phyloP scores from a whole-genome alignment of 2,113 vertebrate species.

The Ictidomys tridecemlineatus region DNA sequence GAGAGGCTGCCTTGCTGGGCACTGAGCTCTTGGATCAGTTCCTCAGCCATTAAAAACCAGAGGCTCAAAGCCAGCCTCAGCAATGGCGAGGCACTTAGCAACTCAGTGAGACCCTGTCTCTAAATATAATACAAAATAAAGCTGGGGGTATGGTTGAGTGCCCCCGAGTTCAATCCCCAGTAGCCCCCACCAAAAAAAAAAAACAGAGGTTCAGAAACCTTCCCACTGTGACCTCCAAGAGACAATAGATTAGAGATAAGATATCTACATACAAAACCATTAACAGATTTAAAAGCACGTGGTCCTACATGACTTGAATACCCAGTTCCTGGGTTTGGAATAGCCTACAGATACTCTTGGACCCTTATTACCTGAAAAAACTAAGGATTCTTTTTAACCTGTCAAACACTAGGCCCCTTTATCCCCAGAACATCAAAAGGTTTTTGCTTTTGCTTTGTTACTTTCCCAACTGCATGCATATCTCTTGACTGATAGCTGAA shows the following conservation, averaged over 20 bases:
- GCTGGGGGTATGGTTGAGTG: no score
- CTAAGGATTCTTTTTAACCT: slow-evolving; percentile 44
- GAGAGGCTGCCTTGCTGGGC: not conserved
- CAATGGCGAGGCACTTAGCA: no score
- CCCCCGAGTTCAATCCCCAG: no score
- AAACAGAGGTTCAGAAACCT: slow-evolving; percentile 28
- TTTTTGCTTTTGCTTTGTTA: not conserved
- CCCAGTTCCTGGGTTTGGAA: not conserved
- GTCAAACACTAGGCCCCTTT: slow-evolving; percentile 28
- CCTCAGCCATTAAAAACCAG: not conserved
- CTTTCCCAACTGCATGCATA: not conserved
- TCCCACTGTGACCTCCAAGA: not conserved
- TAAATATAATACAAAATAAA: no score
- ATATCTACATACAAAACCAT: slow-evolving; percentile 15
- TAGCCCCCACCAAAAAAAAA: no score
- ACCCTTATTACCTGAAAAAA: not conserved
- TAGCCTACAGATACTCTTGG: not conserved
- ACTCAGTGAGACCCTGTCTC: no score
- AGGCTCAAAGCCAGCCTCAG: not conserved
- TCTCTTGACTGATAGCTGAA: slow-evolving; percentile 29
- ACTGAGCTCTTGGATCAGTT: not conserved
- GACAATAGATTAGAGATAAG: slow-evolving; percentile 29
- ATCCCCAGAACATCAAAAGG: not conserved
- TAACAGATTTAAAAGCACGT: not conserved
- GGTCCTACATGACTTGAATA: not conserved